A percentile compares a stretch with the other conserved stretches of the same genome.
These are phyloP conservation scores for Drosophila robusta DNA, from an alignment of 2,888 invertebrate species.

Conservation along the genomic window DNA sequence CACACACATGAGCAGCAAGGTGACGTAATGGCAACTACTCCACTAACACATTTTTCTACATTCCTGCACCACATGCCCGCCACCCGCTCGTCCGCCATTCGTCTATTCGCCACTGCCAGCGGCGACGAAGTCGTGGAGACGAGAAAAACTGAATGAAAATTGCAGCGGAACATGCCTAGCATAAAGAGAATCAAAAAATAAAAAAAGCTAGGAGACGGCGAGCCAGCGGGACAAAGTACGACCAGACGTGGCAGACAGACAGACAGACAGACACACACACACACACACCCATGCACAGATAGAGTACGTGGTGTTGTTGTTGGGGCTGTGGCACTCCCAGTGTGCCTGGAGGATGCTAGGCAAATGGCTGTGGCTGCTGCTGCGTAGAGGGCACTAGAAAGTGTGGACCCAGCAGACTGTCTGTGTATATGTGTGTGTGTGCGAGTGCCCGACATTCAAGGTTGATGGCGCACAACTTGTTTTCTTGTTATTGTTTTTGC, in stretches of 20 bases:
- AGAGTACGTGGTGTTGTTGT: conserved; percentile 6
- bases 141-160: conserved; percentile 60
- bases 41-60: conserved; percentile 85
- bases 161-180: conserved; percentile 48
- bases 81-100: conserved; percentile 10
- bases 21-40: conserved; percentile 85
- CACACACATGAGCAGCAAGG: conserved; percentile 62
- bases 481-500: conserved; percentile 55
- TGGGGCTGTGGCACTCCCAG: conserved; percentile 15
- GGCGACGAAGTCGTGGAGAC: conserved; percentile 26
- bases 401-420: conserved; percentile 30
- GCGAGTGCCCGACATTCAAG: conserved; percentile 77
- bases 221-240: conserved; percentile 2
- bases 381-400: conserved; percentile 57
- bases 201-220: conserved; percentile 28
- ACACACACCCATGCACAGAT: conserved; percentile 24
- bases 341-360: conserved; percentile 50
- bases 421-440: conserved; percentile 37
- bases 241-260: conserved; percentile 17
- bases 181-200: conserved; percentile 30
- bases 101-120: conserved; percentile 22
- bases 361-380: conserved; percentile 43
- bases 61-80: conserved; percentile 75
- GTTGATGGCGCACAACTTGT: conserved; percentile 70
- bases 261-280: conserved; percentile 15